Evolutionary conservation across 2,888 invertebrate genomes (phyloP).

Genomic region (Mesorhabditis spiculigera): DNA sequence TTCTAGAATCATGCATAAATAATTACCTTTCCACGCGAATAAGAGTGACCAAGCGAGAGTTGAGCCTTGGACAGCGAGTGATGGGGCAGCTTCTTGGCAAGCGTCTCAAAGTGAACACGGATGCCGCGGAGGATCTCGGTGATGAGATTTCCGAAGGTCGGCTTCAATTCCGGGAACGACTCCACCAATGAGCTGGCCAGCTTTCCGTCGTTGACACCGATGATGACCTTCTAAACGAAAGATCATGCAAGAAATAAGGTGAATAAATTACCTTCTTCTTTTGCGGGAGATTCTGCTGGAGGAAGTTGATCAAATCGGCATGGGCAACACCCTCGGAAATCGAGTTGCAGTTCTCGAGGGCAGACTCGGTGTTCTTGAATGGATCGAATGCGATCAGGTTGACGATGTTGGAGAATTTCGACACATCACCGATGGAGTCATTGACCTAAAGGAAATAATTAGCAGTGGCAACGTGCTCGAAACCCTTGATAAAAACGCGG

Average conservation of each 20-base stretch:
- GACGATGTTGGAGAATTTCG: conserved; percentile 85
- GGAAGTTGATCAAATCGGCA: conserved; percentile 80
- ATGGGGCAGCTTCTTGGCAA: conserved; percentile 70
- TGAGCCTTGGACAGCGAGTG: conserved; percentile 82
- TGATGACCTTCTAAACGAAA: conserved; percentile 27
- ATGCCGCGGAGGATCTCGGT: conserved; percentile 75
- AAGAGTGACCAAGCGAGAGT: conserved; percentile 93
- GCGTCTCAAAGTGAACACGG: conserved; percentile 62
- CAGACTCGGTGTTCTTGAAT: conserved; percentile 86
- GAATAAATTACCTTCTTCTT: conserved; percentile 62
- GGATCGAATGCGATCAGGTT: conserved; percentile 83
- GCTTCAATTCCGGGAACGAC: conserved; percentile 71
- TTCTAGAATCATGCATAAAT: background rate
- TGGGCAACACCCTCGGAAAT: conserved; percentile 92
- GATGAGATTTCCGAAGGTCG: conserved; percentile 81
- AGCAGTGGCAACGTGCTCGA: background rate
- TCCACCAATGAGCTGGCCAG: conserved; percentile 85
- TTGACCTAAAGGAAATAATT: conserved; percentile 69
- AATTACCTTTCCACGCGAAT: conserved; percentile 78
- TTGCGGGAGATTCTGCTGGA: conserved; percentile 84
- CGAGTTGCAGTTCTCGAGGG: conserved; percentile 90
- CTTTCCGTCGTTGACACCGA: conserved; percentile 83
- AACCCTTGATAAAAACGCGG: background rate
- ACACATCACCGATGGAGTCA: conserved; percentile 78
- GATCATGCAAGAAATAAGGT: conserved; percentile 52